A percentile compares a stretch with the other conserved stretches of the same genome.
phyloP scores from a whole-genome alignment of 2,888 invertebrate species.

The Congeria kusceri region DNA sequence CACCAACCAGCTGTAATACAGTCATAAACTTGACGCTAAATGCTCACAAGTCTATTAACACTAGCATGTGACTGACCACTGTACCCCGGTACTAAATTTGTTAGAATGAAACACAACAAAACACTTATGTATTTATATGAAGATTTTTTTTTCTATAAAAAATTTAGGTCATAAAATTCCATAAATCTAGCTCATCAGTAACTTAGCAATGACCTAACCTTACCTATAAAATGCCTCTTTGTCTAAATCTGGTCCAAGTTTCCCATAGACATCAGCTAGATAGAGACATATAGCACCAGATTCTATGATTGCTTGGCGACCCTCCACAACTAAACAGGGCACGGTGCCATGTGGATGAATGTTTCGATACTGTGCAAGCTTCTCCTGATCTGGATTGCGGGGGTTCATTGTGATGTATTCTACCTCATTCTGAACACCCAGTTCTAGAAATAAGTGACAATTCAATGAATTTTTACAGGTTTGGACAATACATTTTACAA shows the following conservation, averaged over 20 bases:
- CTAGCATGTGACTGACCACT: too few relatives aligned
- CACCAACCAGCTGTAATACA: constrained; percentile 69
- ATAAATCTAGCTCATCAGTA: background rate
- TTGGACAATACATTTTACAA: too few relatives aligned
- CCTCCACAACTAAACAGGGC: constrained; percentile 73
- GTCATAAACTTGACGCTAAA: too few relatives aligned
- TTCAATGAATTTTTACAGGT: too few relatives aligned
- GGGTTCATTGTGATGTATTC: constrained; percentile 59
- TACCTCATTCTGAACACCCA: constrained; percentile 60
- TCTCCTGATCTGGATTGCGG: constrained; percentile 49
- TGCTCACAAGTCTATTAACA: too few relatives aligned
- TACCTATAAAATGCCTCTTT: constrained; percentile 76
- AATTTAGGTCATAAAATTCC: background rate
- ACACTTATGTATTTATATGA: too few relatives aligned
- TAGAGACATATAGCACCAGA: constrained; percentile 79
- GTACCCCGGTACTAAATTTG: too few relatives aligned
- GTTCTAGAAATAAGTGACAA: constrained; percentile 50
- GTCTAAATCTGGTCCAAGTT: constrained; percentile 66
- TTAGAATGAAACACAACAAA: too few relatives aligned
- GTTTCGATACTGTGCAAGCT: constrained; percentile 53
- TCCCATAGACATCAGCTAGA: constrained; percentile 74
- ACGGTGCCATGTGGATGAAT: constrained; percentile 71
- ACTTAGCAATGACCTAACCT: background rate
- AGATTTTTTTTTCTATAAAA: too few relatives aligned
- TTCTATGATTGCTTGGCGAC: constrained; percentile 71